Conservation (phyloP, 2,888 invertebrate genomes). For the Drosophila multiciliata region DNA sequence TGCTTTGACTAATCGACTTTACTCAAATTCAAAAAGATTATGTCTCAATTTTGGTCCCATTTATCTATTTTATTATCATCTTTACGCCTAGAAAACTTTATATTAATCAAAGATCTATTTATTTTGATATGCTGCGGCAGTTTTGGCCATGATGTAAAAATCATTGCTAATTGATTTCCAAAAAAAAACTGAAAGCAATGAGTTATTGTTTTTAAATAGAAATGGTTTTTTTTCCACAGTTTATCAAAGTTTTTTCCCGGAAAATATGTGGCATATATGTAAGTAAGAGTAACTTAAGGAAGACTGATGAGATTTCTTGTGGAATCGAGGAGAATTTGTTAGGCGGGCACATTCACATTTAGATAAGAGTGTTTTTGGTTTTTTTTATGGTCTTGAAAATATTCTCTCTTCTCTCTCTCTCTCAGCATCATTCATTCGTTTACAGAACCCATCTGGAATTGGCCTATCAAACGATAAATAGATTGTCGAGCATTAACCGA, state of each 20-base stretch:
- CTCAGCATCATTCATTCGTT: slow-evolving; percentile 8
- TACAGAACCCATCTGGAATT: slow-evolving; percentile 39
- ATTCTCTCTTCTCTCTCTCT: not conserved
- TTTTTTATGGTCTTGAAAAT: slow-evolving; percentile 4
- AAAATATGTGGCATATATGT: not conserved
- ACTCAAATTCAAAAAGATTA: not conserved
- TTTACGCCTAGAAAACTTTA: not conserved
- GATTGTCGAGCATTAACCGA: slow-evolving; percentile 15
- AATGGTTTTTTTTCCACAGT: too few species aligned
- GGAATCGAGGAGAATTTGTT: not conserved
- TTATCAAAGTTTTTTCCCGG: not conserved
- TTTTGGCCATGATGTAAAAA: not conserved
- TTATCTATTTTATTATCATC: not conserved
- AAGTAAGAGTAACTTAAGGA: not conserved
- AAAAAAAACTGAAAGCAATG: not conserved
- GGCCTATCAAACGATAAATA: slow-evolving; percentile 27
- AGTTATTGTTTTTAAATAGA: not conserved
- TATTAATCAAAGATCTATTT: not conserved
- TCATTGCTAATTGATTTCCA: not conserved
- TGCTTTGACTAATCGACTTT: too few species aligned
- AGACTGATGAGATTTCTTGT: not conserved
- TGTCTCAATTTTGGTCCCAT: not conserved
- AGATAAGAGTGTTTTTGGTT: not conserved
- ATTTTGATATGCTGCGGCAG: not conserved
- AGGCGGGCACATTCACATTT: not conserved